A percentile compares a stretch with the other conserved stretches of the same genome.
Conservation (phyloP, 2,888 invertebrate genomes). For the Andrena praecox region DNA sequence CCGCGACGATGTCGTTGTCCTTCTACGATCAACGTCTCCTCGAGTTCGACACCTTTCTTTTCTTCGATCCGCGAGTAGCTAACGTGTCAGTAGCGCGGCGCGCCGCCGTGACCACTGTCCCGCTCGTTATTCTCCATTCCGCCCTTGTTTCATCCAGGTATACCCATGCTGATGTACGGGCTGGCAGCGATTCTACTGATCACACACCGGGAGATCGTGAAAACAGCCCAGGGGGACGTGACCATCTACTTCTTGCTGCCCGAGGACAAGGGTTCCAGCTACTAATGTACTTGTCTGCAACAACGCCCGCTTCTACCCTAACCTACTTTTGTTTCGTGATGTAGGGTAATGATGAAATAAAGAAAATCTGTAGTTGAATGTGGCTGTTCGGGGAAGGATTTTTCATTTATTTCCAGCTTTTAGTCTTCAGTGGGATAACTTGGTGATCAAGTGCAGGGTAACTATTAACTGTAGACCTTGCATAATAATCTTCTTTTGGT, state of each 20-base stretch:
- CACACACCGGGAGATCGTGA: conserved; percentile 91
- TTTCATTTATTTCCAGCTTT: neutral
- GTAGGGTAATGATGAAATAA: conserved; percentile 22
- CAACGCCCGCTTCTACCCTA: conserved; percentile 17
- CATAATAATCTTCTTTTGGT: no score
- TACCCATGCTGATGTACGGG: conserved; percentile 96
- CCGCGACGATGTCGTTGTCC: conserved; percentile 23
- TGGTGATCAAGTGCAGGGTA: no score
- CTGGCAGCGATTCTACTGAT: conserved; percentile 94
- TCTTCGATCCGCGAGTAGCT: conserved; percentile 40
- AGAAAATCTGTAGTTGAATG: neutral
- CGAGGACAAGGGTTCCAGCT: conserved; percentile 93
- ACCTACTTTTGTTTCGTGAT: neutral
- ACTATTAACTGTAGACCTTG: no score
- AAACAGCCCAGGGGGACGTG: conserved; percentile 90
- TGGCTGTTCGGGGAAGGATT: neutral
- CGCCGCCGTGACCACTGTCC: conserved; percentile 37
- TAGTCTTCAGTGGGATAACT: neutral
- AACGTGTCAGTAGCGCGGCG: conserved; percentile 12
- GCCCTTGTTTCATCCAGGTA: conserved; percentile 87
- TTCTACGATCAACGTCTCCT: conserved; percentile 14
- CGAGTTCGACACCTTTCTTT: conserved; percentile 45
- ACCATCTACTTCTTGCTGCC: conserved; percentile 95
- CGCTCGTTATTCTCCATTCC: conserved; percentile 25
- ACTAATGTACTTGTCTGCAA: conserved; percentile 83